A percentile compares a stretch with the other conserved stretches of the same genome.
Evolutionary conservation across 2,888 invertebrate species (phyloP).

Genomic region (Trissolcus japonicus): DNA sequence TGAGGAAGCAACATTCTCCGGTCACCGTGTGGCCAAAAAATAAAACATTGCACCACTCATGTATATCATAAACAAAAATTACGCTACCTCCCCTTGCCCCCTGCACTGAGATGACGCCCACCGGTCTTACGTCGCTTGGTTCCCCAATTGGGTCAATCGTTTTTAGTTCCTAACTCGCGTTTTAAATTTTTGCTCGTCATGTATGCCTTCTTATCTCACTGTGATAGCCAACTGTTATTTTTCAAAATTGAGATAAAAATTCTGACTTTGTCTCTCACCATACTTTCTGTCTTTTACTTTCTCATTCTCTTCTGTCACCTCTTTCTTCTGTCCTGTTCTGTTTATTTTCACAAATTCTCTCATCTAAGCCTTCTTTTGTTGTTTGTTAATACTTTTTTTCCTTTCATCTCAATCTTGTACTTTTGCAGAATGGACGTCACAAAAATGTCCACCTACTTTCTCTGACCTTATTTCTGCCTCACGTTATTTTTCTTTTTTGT

Average conservation of each 20-base stretch:
- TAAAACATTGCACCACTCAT: constrained; percentile 52
- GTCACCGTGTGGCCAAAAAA: constrained; percentile 74
- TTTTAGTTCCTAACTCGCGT: constrained; percentile 47
- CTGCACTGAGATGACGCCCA: constrained; percentile 11
- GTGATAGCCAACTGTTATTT: constrained; percentile 39
- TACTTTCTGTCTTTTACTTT: constrained; percentile 1
- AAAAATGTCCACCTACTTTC: constrained; percentile 46
- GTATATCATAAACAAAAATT: constrained; percentile 7
- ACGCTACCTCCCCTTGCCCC: not conserved
- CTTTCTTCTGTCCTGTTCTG: constrained; percentile 3
- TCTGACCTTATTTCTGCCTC: constrained; percentile 38
- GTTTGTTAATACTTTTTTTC: constrained; percentile 5
- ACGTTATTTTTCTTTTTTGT: constrained; percentile 28
- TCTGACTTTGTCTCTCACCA: not conserved
- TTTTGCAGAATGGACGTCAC: constrained; percentile 22
- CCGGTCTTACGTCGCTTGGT: constrained; percentile 48
- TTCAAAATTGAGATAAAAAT: not conserved
- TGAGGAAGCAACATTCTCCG: constrained; percentile 72
- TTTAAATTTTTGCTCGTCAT: constrained; percentile 17
- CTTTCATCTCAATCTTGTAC: constrained; percentile 6
- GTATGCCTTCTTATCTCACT: constrained; percentile 17
- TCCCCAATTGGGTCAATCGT: constrained; percentile 24
- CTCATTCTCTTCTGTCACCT: not conserved
- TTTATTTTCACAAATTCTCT: constrained; percentile 6
- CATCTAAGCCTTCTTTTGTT: not conserved